phyloP scores from a whole-genome alignment of 2,113 vertebrate species.

The Macquaria australasica region DNA sequence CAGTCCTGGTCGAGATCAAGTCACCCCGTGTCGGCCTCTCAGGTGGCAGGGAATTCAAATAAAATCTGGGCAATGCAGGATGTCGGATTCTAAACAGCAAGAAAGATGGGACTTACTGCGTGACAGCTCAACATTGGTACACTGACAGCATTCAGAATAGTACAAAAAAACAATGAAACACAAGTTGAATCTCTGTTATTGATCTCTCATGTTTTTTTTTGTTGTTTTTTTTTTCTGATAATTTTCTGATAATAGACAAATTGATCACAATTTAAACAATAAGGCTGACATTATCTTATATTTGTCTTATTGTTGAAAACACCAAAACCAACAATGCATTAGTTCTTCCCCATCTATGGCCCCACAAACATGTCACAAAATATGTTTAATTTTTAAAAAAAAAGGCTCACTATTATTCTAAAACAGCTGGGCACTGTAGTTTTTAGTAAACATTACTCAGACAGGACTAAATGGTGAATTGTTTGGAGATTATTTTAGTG shows the following conservation, averaged over 20 bases:
- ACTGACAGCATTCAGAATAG: not conserved
- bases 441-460: not conserved
- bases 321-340: not conserved
- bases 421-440: not conserved
- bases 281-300: not conserved
- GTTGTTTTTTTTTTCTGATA: not conserved
- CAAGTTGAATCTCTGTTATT: not conserved
- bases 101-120: not conserved
- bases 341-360: not conserved
- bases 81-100: not conserved
- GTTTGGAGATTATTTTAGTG: not conserved
- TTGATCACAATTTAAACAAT: not conserved
- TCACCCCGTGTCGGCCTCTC: conserved; percentile 5
- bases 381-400: not conserved
- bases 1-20: conserved; percentile 35
- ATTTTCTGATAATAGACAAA: not conserved
- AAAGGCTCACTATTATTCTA: not conserved
- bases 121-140: conserved; percentile 11
- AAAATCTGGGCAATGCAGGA: not conserved
- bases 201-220: not conserved
- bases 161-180: not conserved
- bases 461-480: not conserved
- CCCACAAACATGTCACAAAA: not conserved
- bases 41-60: conserved; percentile 41
- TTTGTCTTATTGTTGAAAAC: not conserved